phyloP scores from a whole-genome alignment of 2,888 invertebrate genomes.

The Protodeltote pygarga region DNA sequence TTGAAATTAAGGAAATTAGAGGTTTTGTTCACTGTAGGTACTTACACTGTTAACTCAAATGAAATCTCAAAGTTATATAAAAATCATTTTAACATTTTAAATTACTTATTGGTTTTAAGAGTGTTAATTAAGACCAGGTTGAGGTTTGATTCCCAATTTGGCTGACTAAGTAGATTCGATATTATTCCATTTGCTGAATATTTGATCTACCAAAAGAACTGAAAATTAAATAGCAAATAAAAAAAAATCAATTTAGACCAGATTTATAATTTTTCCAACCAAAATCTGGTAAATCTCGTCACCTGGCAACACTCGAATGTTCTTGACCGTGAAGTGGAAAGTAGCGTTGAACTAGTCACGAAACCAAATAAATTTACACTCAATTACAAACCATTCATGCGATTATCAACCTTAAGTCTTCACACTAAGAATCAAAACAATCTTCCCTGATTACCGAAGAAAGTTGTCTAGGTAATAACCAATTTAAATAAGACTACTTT shows the following conservation, averaged over 20 bases:
- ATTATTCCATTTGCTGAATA: too few species aligned
- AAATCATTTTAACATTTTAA: too few species aligned
- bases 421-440: conserved; percentile 8
- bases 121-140: too few species aligned
- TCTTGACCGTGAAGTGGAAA: conserved; percentile 85
- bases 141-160: too few species aligned
- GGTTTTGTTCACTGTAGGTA: too few species aligned
- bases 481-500: conserved; percentile 45
- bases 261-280: conserved; percentile 18
- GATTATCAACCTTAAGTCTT: conserved; percentile 48
- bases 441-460: conserved; percentile 3
- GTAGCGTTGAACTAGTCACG: conserved; percentile 65
- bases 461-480: conserved; percentile 19
- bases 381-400: conserved; percentile 2
- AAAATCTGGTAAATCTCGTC: conserved; percentile 32
- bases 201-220: too few species aligned
- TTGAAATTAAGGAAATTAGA: too few species aligned
- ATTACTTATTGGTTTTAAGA: too few species aligned
- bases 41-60: too few species aligned
- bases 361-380: conserved; percentile 43
- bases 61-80: too few species aligned
- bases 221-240: neutral
- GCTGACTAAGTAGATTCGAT: too few species aligned
- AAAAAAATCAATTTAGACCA: neutral
- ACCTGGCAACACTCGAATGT: conserved; percentile 67